Evolutionary conservation across 2,113 vertebrate species (phyloP).

Genomic region (Gnathonemus longibarbis): DNA sequence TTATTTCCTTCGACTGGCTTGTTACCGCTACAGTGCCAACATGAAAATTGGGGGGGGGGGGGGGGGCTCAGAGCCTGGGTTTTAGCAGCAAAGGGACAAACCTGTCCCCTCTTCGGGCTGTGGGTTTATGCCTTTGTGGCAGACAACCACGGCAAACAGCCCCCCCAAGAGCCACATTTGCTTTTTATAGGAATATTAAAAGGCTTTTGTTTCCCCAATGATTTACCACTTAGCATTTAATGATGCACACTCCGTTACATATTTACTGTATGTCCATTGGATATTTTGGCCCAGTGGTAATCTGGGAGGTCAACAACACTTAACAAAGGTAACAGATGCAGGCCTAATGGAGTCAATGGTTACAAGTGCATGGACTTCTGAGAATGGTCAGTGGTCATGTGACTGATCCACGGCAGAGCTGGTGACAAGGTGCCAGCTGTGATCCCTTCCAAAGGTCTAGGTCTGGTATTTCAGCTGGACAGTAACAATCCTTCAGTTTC

Average conservation of each 20-base stretch:
- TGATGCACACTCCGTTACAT: not conserved
- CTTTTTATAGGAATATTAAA: not conserved
- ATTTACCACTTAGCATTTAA: not conserved
- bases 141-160: not conserved
- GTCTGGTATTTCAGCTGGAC: not conserved
- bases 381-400: not conserved
- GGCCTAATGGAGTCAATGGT: not conserved
- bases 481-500: not conserved
- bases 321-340: not conserved
- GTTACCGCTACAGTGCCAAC: not conserved
- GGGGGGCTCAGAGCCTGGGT: not conserved
- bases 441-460: not conserved
- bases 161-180: not conserved
- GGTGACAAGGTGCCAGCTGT: not conserved
- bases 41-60: not conserved
- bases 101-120: not conserved
- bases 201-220: not conserved
- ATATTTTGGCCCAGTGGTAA: not conserved
- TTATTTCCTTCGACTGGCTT: not conserved
- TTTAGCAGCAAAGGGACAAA: not conserved
- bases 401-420: not conserved
- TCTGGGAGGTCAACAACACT: not conserved
- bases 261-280: not conserved
- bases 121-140: not conserved
- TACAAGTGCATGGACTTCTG: not conserved